These are phyloP conservation scores for Xiphorhynchus elegans DNA, from an alignment of 2,113 vertebrate genomes.

Conservation along the genomic window DNA sequence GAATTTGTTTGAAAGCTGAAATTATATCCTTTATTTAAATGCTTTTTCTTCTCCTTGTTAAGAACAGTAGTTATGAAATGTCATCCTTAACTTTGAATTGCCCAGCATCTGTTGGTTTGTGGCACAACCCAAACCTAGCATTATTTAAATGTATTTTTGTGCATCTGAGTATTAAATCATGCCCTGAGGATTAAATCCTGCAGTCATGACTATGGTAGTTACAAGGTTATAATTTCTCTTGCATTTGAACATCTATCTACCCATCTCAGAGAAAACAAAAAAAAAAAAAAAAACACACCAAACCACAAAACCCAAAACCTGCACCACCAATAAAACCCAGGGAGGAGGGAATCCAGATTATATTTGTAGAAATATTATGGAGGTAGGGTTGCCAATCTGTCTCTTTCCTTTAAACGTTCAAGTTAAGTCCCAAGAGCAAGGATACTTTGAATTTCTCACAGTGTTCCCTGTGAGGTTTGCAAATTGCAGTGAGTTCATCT, in stretches of 20 bases:
- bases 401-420: neutral
- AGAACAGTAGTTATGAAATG: neutral
- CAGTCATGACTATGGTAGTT: neutral
- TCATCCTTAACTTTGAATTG: conserved; percentile 28
- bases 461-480: neutral
- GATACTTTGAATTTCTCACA: neutral
- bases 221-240: neutral
- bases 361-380: neutral
- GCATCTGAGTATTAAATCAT: neutral
- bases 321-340: neutral
- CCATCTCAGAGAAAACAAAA: neutral
- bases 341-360: neutral
- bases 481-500: neutral
- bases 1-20: neutral
- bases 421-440: neutral
- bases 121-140: neutral
- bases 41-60: conserved; percentile 1
- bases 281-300: no score
- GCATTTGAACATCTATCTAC: neutral
- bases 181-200: neutral
- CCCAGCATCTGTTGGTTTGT: conserved; percentile 19
- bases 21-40: conserved; percentile 17
- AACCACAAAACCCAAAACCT: neutral
- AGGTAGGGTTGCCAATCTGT: neutral
- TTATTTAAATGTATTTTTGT: conserved; percentile 4